These are phyloP conservation scores for Gobionotothen gibberifrons DNA, from an alignment of 2,797 vertebrate species.

Conservation along the genomic window DNA sequence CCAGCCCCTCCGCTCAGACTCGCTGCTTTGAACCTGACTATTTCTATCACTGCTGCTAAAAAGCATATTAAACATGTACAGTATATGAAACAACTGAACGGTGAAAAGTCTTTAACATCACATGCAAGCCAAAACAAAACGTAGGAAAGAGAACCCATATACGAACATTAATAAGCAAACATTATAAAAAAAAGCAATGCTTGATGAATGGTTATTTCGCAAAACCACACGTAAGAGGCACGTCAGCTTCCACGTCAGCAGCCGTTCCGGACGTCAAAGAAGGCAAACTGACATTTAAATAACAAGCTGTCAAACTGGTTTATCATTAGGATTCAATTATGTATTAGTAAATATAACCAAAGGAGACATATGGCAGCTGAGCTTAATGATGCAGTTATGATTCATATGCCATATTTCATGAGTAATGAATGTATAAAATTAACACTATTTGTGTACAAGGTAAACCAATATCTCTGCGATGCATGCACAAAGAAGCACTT, in stretches of 20 bases:
- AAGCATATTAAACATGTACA: slow-evolving; percentile 48
- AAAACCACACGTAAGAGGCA: slow-evolving; percentile 35
- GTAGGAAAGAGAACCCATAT: background rate
- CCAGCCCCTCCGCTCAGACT: slow-evolving; percentile 52
- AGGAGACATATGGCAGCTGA: slow-evolving; percentile 22
- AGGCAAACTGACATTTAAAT: slow-evolving; percentile 10
- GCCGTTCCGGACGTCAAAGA: slow-evolving; percentile 27
- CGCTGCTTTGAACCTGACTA: slow-evolving; percentile 50
- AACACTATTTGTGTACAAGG: slow-evolving; percentile 22
- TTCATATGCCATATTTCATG: background rate
- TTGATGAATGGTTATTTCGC: slow-evolving; percentile 2
- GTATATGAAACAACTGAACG: slow-evolving; percentile 29
- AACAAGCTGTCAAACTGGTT: slow-evolving; percentile 16
- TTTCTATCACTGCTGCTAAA: slow-evolving; percentile 66
- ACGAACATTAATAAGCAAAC: slow-evolving; percentile 10
- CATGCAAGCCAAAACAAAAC: slow-evolving; percentile 9
- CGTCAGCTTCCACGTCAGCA: slow-evolving; percentile 17
- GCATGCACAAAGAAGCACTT: slow-evolving; percentile 6
- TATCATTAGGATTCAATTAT: slow-evolving; percentile 6
- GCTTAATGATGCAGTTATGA: slow-evolving; percentile 11
- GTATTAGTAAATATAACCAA: slow-evolving; percentile 10
- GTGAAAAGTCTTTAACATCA: slow-evolving; percentile 10
- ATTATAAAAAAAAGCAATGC: background rate
- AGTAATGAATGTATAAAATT: slow-evolving; percentile 17
- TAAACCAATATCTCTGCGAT: background rate